Conservation (phyloP, 2,113 vertebrate species). For the Chaetorhynchus papuensis region DNA sequence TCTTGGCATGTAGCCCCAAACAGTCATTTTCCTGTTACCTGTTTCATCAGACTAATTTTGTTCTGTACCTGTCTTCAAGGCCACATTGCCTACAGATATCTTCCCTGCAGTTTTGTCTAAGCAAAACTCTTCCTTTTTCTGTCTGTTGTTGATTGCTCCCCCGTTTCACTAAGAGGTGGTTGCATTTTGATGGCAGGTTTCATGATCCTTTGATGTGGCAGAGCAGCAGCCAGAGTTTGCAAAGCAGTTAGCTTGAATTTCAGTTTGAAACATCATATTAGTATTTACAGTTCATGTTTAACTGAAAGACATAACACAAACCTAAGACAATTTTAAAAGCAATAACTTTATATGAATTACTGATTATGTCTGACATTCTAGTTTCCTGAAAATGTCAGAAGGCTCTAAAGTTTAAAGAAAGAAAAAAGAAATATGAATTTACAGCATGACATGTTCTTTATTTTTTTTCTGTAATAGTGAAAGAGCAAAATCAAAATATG, state of each 20-base stretch:
- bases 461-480: background rate
- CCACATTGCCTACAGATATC: background rate
- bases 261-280: background rate
- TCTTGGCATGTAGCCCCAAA: background rate
- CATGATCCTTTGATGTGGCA: background rate
- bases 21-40: background rate
- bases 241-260: background rate
- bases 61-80: background rate
- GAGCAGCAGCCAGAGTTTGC: background rate
- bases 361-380: background rate
- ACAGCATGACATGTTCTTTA: background rate
- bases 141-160: background rate
- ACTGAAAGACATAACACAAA: background rate
- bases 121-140: background rate
- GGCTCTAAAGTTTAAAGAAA: background rate
- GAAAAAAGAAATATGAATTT: background rate
- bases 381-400: background rate
- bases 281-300: background rate
- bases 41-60: background rate
- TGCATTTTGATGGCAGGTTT: background rate
- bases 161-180: background rate
- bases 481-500: background rate
- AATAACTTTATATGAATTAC: background rate
- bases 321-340: background rate
- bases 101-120: background rate